Conservation (phyloP, 2,113 vertebrate species). For the Hirundichthys speculiger region DNA sequence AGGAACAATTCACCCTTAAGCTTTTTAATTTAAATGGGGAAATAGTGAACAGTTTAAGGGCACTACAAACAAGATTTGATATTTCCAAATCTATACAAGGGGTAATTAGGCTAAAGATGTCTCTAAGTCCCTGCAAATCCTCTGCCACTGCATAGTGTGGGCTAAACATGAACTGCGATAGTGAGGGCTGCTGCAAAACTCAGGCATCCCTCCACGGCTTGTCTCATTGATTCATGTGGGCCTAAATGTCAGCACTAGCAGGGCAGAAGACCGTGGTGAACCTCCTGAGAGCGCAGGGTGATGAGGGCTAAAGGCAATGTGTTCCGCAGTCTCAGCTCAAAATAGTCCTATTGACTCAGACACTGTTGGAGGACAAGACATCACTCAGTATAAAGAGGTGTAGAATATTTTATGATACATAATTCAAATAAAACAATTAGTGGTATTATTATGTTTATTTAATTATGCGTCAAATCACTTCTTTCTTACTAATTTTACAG, state of each 20-base stretch:
- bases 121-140: constrained; percentile 8
- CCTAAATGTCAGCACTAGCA: constrained; percentile 80
- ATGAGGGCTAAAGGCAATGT: constrained; percentile 54
- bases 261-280: constrained; percentile 58
- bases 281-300: constrained; percentile 48
- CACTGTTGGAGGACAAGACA: constrained; percentile 24
- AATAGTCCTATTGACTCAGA: constrained; percentile 51
- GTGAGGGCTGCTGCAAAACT: constrained; percentile 48
- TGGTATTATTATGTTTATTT: too few species aligned
- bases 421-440: too few species aligned
- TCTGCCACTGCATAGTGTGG: constrained; percentile 17
- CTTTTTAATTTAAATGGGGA: background rate
- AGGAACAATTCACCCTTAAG: background rate
- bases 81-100: background rate
- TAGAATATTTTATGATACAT: background rate
- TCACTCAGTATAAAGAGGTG: constrained; percentile 36
- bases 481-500: too few species aligned
- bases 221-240: constrained; percentile 77
- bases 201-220: constrained; percentile 59
- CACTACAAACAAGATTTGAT: background rate
- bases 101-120: constrained; percentile 14
- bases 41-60: background rate
- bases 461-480: too few species aligned
- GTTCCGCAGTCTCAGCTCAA: constrained; percentile 43
- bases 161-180: constrained; percentile 50